phyloP scores from a whole-genome alignment of 2,888 invertebrate genomes.

The Eupithecia subumbrata region DNA sequence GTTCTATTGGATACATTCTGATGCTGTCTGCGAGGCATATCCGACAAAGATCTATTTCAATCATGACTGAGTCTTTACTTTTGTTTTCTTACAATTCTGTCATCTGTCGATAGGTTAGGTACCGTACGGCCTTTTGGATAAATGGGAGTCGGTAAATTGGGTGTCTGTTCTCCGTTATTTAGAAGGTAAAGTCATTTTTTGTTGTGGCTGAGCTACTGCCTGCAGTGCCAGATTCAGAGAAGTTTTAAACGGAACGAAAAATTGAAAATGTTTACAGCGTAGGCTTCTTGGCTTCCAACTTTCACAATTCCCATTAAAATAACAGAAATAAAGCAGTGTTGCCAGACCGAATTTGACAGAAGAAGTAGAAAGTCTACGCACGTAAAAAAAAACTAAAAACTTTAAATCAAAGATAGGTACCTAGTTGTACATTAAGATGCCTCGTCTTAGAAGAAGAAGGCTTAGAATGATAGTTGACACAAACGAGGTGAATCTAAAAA shows the following conservation, averaged over 20 bases:
- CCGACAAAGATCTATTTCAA: background rate
- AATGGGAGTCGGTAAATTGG: background rate
- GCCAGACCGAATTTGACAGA: background rate
- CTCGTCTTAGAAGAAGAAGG: too few relatives aligned
- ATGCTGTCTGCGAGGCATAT: background rate
- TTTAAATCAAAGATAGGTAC: too few relatives aligned
- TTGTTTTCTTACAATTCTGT: constrained; percentile 5
- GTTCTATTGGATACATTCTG: constrained; percentile 10
- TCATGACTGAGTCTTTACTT: background rate
- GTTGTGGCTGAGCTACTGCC: background rate
- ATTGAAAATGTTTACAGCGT: background rate
- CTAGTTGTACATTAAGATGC: too few relatives aligned
- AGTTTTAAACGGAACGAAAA: background rate
- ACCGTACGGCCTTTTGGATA: background rate
- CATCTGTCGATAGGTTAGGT: background rate
- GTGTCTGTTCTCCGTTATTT: background rate
- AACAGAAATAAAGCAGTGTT: background rate
- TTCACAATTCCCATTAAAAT: too few relatives aligned
- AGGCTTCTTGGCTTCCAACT: too few relatives aligned
- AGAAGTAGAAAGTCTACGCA: too few relatives aligned
- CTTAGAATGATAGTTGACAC: too few relatives aligned
- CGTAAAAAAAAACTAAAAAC: too few relatives aligned
- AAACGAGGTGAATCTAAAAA: too few relatives aligned
- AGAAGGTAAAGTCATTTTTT: background rate
- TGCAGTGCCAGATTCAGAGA: background rate